A percentile compares a stretch with the other conserved stretches of the same genome.
Evolutionary conservation across 2,888 invertebrate species (phyloP).

Genomic region (Luperina nickerlii): DNA sequence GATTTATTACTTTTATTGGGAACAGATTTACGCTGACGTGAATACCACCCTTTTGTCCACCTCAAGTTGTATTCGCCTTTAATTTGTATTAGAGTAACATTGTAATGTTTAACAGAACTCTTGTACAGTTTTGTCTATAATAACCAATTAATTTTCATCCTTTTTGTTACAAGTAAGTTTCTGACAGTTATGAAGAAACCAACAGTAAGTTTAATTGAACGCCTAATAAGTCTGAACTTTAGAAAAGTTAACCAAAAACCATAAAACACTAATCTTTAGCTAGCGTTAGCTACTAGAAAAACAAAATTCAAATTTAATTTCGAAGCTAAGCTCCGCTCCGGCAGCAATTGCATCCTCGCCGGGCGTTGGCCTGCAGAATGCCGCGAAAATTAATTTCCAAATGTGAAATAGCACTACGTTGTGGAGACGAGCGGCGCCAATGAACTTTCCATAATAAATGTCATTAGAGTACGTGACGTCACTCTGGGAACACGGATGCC

Average conservation of each 20-base stretch:
- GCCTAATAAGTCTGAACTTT: conserved; percentile 46
- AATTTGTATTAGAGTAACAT: conserved; percentile 36
- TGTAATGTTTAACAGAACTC: neutral
- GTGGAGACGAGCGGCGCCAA: conserved; percentile 81
- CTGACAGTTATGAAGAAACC: conserved; percentile 31
- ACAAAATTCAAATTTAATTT: conserved; percentile 52
- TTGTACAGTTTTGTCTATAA: neutral
- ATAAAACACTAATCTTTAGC: conserved; percentile 61
- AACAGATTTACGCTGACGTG: conserved; percentile 76
- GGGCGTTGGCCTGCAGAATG: conserved; percentile 67
- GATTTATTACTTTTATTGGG: conserved; percentile 84
- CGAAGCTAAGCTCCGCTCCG: conserved; percentile 60
- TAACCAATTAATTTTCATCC: conserved; percentile 38
- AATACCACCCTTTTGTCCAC: conserved; percentile 68
- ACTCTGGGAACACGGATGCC: conserved; percentile 81
- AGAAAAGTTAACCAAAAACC: conserved; percentile 38
- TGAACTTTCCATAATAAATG: conserved; percentile 87
- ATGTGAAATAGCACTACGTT: conserved; percentile 77
- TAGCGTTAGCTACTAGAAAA: conserved; percentile 43
- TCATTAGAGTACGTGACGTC: conserved; percentile 87
- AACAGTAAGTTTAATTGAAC: conserved; percentile 52
- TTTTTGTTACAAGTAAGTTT: conserved; percentile 70
- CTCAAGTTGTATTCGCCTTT: conserved; percentile 52
- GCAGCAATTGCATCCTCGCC: conserved; percentile 47
- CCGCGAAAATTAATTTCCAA: conserved; percentile 84